Evolutionary conservation across 1,140 invertebrate genomes (phyloP).

Genomic region (Drosophila nasuta): DNA sequence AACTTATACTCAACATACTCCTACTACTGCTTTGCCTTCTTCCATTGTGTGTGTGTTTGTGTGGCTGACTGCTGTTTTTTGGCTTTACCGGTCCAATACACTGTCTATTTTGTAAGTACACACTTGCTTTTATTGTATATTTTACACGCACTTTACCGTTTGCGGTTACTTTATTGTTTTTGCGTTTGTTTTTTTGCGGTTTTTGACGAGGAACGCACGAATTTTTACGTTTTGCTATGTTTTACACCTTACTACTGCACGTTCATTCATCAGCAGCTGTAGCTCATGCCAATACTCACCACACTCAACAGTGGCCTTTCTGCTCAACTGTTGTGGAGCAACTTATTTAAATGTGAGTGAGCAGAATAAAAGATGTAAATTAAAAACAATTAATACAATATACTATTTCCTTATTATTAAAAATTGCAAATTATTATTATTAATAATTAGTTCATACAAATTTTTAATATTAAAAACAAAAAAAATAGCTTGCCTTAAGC

Average conservation of each 20-base stretch:
- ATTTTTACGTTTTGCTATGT: conserved; percentile 61
- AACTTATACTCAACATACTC: conserved; percentile 60
- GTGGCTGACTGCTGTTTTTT: conserved; percentile 39
- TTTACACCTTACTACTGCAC: conserved; percentile 69
- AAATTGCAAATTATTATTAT: too few species aligned
- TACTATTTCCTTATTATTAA: background rate
- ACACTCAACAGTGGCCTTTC: conserved; percentile 7
- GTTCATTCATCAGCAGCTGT: conserved; percentile 76
- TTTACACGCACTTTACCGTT: background rate
- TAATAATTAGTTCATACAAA: too few species aligned
- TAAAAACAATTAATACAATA: background rate
- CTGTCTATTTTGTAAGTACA: background rate
- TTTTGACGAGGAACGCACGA: conserved; percentile 32
- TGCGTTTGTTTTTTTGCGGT: conserved; percentile 40
- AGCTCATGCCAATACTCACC: conserved; percentile 32
- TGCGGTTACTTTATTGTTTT: conserved; percentile 23
- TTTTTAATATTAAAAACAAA: too few species aligned
- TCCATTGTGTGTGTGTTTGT: conserved; percentile 42
- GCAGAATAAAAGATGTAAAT: background rate
- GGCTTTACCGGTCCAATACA: conserved; percentile 48
- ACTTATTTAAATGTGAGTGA: background rate
- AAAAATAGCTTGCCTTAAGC: too few species aligned
- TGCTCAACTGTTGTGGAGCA: conserved; percentile 39
- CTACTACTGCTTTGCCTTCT: conserved; percentile 57
- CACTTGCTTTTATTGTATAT: background rate